Percentiles rank a stretch among this genome's conserved stretches.
Evolutionary conservation across 2,888 invertebrate genomes (phyloP).

Genomic region (Didymodactylos carnosus): DNA sequence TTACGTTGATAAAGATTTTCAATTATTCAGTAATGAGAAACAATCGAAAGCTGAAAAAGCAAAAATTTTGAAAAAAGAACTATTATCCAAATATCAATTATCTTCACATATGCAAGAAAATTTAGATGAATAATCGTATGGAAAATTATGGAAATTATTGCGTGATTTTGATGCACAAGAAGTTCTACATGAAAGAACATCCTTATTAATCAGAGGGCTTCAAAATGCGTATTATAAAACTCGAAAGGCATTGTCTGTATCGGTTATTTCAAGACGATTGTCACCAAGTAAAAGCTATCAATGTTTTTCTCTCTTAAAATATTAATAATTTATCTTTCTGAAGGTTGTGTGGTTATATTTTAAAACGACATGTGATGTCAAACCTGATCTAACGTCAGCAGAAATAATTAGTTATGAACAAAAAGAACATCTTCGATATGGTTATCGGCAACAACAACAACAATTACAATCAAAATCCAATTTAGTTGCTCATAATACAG

Average conservation of each 20-base stretch:
- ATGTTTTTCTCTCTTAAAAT: no score
- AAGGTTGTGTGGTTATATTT: not conserved
- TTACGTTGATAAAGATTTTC: not conserved
- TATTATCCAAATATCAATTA: no score
- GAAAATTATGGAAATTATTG: no score
- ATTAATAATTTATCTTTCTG: no score
- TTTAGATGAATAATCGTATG: no score
- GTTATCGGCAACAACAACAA: not conserved
- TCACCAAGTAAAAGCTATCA: not conserved
- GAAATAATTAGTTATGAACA: not conserved
- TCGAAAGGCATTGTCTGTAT: not conserved
- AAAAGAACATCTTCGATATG: not conserved
- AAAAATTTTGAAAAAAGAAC: no score
- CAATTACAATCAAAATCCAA: not conserved
- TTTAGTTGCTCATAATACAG: not conserved
- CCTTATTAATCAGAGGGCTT: not conserved
- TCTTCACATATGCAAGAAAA: no score
- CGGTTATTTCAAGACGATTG: not conserved
- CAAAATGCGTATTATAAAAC: not conserved
- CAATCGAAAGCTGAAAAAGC: not conserved
- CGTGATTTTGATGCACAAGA: no score
- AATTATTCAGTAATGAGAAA: not conserved
- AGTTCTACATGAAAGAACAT: no score
- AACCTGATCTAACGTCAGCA: not conserved
- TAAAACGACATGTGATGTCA: not conserved